Percentiles rank a stretch among this genome's conserved stretches.
phyloP scores from a whole-genome alignment of 2,113 vertebrate genomes.

The Scomber japonicus region DNA sequence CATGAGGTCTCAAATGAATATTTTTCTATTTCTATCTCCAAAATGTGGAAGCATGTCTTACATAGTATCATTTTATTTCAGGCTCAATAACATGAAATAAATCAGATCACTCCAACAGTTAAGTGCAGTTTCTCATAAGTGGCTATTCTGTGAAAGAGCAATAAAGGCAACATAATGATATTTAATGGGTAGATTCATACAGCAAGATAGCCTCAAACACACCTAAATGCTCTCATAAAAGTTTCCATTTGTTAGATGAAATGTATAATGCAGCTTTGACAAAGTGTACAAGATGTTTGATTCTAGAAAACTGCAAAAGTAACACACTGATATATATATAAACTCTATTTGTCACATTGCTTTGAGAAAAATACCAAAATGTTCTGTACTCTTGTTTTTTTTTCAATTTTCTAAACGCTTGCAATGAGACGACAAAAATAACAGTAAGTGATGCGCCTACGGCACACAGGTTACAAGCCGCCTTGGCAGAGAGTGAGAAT shows the following conservation, averaged over 20 bases:
- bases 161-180: constrained; percentile 23
- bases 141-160: background rate
- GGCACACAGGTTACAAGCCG: constrained; percentile 11
- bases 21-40: no score
- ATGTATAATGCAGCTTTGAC: constrained; percentile 10
- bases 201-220: constrained; percentile 11
- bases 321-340: background rate
- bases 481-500: constrained; percentile 50
- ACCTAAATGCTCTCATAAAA: background rate
- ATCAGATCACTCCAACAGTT: background rate
- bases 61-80: constrained; percentile 1
- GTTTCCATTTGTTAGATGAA: constrained; percentile 19
- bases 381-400: constrained; percentile 25
- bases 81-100: background rate
- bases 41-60: no score
- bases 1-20: no score
- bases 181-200: constrained; percentile 38
- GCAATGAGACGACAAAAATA: constrained; percentile 56
- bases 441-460: constrained; percentile 38
- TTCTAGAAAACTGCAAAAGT: background rate
- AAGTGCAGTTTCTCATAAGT: background rate
- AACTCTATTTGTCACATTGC: background rate
- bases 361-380: constrained; percentile 19
- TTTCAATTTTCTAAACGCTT: constrained; percentile 22
- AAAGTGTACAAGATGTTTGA: background rate